Evolutionary conservation across 2,888 invertebrate species (phyloP), one percentile per base, ranked within the genome.

Genomic region (Ormia ochracea): DNA sequence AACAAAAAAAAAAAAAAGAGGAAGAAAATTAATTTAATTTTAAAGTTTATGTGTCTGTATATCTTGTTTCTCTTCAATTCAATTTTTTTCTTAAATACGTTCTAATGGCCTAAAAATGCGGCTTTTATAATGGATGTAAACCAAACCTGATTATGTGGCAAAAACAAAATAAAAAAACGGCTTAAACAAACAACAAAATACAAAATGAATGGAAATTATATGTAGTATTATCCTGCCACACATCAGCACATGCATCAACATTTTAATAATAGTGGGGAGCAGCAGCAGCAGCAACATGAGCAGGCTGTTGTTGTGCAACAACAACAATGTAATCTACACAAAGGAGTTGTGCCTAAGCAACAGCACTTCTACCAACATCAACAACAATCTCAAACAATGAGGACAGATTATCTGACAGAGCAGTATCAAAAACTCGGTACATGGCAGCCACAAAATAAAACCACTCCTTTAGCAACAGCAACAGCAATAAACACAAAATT

Each of bases 241-340:
- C 85, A 86, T 84, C 86, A 85, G 82, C 85, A 85, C 84, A 84
- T 86, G 82, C 86, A 86, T 81, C 86, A 86, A 41, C 58, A 69
- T 82, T 85, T 83, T 81, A 83, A 54, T 26, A 68, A 65, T 21
- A 19, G 52, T 9, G 48, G 43, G 36, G 38, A 66, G 36, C 72
- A 74, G 5, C 66, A 63, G 0, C 69, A 77, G 12, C 56, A 56
- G 3, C 61, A 86, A 83, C 61, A 69, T 21, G 45, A 74, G 19
- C 59, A 66, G 41, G 17, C 38, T 14, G n/a, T 36, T 36, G 52
- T 72, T 43, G n/a, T n/a, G n/a, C 43, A 66, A 48, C 65, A 58
- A 63, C 70, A 63, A 36, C 78, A 73, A 38, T 80, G 76, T 68
- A 68, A 76, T 63, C 36, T 72, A 54, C 80, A 80, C 56, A 80